Percentiles rank a stretch among this genome's conserved stretches.
phyloP scores from a whole-genome alignment of 2,888 invertebrate species.

The Geophilus truncorum region DNA sequence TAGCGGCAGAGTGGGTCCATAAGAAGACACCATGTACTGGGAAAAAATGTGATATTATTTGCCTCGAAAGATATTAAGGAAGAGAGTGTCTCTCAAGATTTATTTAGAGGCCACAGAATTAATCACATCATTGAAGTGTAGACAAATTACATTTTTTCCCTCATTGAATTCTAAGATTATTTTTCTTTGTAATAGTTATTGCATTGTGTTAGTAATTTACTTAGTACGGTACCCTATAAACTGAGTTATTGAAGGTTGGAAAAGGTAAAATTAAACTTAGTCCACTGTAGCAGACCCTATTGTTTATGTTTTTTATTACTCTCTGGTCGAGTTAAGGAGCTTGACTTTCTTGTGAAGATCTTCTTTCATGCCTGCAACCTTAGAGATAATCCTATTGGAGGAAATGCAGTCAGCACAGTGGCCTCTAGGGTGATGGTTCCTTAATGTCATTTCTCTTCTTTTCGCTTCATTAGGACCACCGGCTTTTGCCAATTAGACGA shows the following conservation, averaged over 20 bases:
- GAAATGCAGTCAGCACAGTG: slow-evolving; percentile 25
- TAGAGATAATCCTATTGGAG: slow-evolving; percentile 16
- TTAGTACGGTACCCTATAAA: no score
- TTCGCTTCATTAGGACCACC: slow-evolving; percentile 22
- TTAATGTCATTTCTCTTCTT: slow-evolving; percentile 27
- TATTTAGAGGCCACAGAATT: no score
- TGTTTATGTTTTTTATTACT: not conserved
- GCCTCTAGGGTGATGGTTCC: slow-evolving; percentile 22
- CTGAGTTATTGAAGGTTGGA: no score
- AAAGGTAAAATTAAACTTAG: not conserved
- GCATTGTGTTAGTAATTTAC: no score
- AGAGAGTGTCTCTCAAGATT: no score
- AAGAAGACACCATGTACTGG: not conserved
- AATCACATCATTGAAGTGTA: no score
- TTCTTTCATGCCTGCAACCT: slow-evolving; percentile 25
- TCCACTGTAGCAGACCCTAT: not conserved
- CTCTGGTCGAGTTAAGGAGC: not conserved
- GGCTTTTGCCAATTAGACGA: slow-evolving; percentile 25
- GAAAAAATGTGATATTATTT: not conserved
- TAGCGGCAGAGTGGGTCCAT: not conserved
- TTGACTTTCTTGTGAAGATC: slow-evolving; percentile 21
- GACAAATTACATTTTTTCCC: no score
- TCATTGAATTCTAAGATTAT: no score
- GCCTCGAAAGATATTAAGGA: no score
- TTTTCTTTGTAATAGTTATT: no score